Evolutionary conservation across 2,113 vertebrate genomes (phyloP), one percentile per base, ranked within the genome.

Genomic region (Sakesphorus luctuosus): DNA sequence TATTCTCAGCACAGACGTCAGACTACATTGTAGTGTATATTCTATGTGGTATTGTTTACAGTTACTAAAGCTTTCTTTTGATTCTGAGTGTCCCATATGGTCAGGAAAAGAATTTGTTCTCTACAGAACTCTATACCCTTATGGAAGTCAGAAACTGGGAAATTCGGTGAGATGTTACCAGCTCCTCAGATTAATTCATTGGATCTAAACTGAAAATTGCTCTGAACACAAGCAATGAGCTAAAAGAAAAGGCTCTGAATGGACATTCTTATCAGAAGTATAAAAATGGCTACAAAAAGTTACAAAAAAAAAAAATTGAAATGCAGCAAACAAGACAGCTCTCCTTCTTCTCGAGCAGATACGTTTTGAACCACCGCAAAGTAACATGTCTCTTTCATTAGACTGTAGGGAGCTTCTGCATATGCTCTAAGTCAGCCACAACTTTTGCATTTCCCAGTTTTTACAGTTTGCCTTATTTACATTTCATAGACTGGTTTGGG

Each of bases 1-100:
- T 96, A 96, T 96, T 97, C 92, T 93, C 95, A 95, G 95, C 92
- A 88, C 88, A 88, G 93, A 96, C 85, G 68, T 96, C 95, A 96
- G 90, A 75, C 83, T 92, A 75, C 65, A 78, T 84, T 94, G 85
- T 65, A 67, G 24, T 46, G 14, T 68, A 81, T 78, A 91, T 90
- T 91, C 94, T 90, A 26, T 90, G 83, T 4, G 10, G 44, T 81
- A 92, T 87, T 96, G 95, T 96, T 94, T 96, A 95, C 35, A 79
- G 74, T 87, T 69, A 67, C 68, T 86, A 92, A 94, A 95, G 90
- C 61, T 89, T 95, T 92, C 56, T 85, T 96, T 96, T 96, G 79
- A 97, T 96, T 95, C 65, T 71, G 47, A 90, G 38, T 28, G 18
- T 90, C 65, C 93, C 90, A 95, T 93, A 86, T 93, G 90, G 83